phyloP scores from a whole-genome alignment of 1,140 invertebrate genomes.

The Sarcophaga peregrina region DNA sequence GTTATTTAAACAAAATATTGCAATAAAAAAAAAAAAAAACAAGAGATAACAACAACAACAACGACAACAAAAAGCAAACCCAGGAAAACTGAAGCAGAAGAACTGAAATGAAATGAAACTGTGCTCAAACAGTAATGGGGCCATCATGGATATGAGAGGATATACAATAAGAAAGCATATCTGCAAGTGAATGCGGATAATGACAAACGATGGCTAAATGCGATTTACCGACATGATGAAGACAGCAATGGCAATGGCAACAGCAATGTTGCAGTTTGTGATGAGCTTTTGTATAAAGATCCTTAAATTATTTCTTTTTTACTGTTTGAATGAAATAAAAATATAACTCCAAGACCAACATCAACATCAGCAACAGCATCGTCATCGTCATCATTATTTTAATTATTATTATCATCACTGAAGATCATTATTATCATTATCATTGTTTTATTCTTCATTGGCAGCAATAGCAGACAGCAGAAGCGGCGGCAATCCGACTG shows the following conservation, averaged over 20 bases:
- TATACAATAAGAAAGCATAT: no score
- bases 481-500: neutral
- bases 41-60: neutral
- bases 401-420: neutral
- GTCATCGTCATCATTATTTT: neutral
- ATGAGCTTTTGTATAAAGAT: neutral
- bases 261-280: neutral
- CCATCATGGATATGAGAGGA: no score
- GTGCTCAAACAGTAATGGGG: no score
- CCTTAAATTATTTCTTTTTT: neutral
- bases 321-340: neutral
- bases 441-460: neutral
- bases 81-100: no score
- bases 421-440: neutral
- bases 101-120: no score
- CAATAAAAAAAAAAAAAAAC: neutral
- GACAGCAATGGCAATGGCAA: no score
- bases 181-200: neutral
- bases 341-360: neutral
- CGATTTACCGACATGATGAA: neutral
- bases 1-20: slow-evolving; percentile 23
- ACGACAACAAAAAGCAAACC: no score
- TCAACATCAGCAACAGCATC: neutral
- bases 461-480: neutral
- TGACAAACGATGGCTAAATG: neutral